Base-by-base conservation (phyloP, 2,797 vertebrate species). In the Todus mexicanus region DNA sequence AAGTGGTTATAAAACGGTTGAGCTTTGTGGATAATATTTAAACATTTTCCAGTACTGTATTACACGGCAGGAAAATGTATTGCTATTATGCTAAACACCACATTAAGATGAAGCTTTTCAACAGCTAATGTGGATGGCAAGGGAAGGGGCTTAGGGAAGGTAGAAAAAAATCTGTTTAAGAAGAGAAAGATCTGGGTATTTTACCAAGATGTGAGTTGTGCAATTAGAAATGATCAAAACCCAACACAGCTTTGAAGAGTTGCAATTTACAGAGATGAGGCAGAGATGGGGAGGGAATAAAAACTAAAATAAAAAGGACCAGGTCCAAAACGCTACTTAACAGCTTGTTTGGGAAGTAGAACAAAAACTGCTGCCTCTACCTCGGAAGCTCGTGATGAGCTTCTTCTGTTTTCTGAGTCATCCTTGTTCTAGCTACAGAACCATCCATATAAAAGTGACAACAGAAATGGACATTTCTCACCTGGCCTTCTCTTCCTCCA, bases 1-100 rank as follows among this genome's bases (percentile, higher is more conserved):
- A 75, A 25, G 48, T 84, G 93, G 85, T 87, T 95, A 78, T 83
- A 65, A 93, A 92, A 91, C 69, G 47, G 25, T 89, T 92, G 65
- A 78, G 56, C 43, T 89, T 74, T 14, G 5, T 69, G 87, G 40
- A 66, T 69, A 90, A 42, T 87, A 79, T 84, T 92, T 85, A 85
- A 91, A 74, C 40, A 4, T 84, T 93, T 94, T 91, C 84, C 92
- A 89, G 47, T 51, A 70, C 59, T 70, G 40, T 60, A 84, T 53
- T 60, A 71, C 72, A 69, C 2, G 4, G 15, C 54, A 93, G 70
- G 66, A 84, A 90, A 89, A 76, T 56, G 61, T 77, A 61, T 48
- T 84, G 64, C 51, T 84, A 29, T 91, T 93, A 83, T 48, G 50
- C 50, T 77, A 89, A 92, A 48, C 29, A 79, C 18, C 5, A 8